A percentile compares a stretch with the other conserved stretches of the same genome.
phyloP scores from a whole-genome alignment of 2,113 vertebrate genomes.

The Oostethus manadensis region DNA sequence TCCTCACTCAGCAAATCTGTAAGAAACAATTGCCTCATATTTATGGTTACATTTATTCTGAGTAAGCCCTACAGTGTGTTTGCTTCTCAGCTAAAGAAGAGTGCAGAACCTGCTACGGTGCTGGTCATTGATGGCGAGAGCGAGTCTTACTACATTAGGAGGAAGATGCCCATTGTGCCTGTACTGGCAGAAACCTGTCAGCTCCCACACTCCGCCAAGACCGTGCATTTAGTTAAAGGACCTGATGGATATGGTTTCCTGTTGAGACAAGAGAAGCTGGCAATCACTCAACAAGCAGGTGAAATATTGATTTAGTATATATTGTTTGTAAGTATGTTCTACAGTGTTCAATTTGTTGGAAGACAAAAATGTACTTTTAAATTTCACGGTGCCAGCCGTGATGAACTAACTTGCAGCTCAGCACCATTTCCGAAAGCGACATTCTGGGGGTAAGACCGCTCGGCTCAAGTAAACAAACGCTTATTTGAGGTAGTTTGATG shows the following conservation, averaged over 20 bases:
- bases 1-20: conserved; percentile 76
- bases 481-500: no score
- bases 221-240: conserved; percentile 77
- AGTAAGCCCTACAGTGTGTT: conserved; percentile 8
- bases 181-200: conserved; percentile 72
- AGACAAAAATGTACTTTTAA: no score
- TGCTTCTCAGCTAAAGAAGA: conserved; percentile 74
- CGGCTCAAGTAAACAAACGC: no score
- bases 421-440: no score
- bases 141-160: conserved; percentile 71
- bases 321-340: no score
- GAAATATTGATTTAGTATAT: conserved; percentile 33
- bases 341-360: no score
- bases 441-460: no score
- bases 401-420: no score
- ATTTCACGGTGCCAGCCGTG: no score
- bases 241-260: conserved; percentile 84
- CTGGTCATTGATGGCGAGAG: conserved; percentile 79
- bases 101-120: conserved; percentile 73
- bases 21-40: neutral
- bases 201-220: conserved; percentile 76
- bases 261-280: conserved; percentile 79
- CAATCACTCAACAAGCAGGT: conserved; percentile 60
- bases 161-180: conserved; percentile 73
- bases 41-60: neutral